Conservation (phyloP, 2,113 vertebrate species). For the Calyptommatus sinebrachiatus region DNA sequence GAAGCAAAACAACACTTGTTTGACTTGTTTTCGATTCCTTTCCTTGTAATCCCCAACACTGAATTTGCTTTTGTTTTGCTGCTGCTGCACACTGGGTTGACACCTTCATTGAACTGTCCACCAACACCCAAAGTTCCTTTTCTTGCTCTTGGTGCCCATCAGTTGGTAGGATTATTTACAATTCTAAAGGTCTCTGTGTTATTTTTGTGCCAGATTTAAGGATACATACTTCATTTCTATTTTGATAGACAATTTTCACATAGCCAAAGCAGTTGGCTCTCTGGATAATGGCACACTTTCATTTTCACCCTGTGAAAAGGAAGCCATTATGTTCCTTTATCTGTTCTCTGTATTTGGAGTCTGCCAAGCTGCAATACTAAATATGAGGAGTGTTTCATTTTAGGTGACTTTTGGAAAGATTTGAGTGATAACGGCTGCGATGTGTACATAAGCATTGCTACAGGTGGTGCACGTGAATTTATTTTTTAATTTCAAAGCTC, state of each 20-base stretch:
- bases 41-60: too few species aligned
- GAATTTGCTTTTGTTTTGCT: too few species aligned
- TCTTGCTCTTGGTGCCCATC: too few species aligned
- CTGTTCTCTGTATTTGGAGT: background rate
- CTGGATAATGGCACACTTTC: background rate
- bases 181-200: too few species aligned
- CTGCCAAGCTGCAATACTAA: background rate
- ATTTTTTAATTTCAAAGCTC: background rate
- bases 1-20: background rate
- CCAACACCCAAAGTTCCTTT: too few species aligned
- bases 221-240: background rate
- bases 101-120: too few species aligned
- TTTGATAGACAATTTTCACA: background rate
- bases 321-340: too few species aligned
- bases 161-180: too few species aligned
- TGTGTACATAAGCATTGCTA: background rate
- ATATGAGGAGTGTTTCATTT: background rate
- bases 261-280: background rate
- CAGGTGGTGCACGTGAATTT: background rate
- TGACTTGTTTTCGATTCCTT: background rate
- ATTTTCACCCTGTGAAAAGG: background rate
- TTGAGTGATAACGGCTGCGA: background rate
- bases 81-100: too few species aligned
- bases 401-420: conserved; percentile 1
- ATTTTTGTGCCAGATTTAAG: too few species aligned